Conservation (phyloP, 2,888 invertebrate species). For the Cephus sareptanus region DNA sequence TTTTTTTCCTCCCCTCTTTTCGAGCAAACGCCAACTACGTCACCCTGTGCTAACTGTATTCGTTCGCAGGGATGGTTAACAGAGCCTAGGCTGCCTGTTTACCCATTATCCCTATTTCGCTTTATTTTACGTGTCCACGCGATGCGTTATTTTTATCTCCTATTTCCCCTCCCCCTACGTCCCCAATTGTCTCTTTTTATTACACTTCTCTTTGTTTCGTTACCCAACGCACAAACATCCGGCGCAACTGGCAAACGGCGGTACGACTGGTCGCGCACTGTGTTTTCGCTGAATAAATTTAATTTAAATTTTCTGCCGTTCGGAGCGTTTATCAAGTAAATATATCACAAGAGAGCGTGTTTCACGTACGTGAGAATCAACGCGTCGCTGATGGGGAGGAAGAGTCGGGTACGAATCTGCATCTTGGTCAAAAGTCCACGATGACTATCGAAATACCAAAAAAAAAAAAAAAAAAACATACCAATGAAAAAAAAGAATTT, state of each 20-base stretch:
- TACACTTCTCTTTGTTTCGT: slow-evolving; percentile 14
- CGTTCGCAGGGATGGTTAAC: background rate
- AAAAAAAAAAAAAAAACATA: too few relatives aligned
- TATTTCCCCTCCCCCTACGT: background rate
- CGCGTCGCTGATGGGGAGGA: background rate
- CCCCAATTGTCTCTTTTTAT: slow-evolving; percentile 1
- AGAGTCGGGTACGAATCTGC: background rate
- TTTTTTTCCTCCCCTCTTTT: slow-evolving; percentile 4
- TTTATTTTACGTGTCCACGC: slow-evolving; percentile 20
- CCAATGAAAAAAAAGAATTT: too few relatives aligned
- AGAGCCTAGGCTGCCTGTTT: background rate
- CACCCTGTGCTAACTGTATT: background rate
- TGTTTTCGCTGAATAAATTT: slow-evolving; percentile 55
- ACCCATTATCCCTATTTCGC: slow-evolving; percentile 15
- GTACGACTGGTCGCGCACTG: slow-evolving; percentile 16
- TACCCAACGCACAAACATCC: slow-evolving; percentile 40
- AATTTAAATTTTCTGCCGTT: slow-evolving; percentile 53
- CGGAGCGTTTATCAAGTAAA: slow-evolving; percentile 55
- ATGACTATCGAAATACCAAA: too few relatives aligned
- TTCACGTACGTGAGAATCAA: background rate
- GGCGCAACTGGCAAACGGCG: background rate
- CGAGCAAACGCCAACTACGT: background rate
- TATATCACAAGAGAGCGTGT: slow-evolving; percentile 36
- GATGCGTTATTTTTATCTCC: background rate
- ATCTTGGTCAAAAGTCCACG: too few relatives aligned